Evolutionary conservation across 2,888 invertebrate species (phyloP).

Genomic region (Pelosia muscerda): DNA sequence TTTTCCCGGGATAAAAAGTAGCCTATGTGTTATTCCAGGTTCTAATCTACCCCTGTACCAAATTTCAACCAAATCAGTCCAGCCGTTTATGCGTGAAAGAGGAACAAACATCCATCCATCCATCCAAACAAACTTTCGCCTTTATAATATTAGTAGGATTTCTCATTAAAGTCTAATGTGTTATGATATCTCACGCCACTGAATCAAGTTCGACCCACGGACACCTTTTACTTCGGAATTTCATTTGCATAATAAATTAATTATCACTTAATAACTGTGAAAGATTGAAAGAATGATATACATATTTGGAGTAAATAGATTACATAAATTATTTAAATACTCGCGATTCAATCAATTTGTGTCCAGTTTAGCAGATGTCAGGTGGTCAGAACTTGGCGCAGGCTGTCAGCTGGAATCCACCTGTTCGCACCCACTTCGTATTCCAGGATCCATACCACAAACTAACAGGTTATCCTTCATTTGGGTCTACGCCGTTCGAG

Average conservation of each 20-base stretch:
- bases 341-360: background rate
- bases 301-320: constrained; percentile 2
- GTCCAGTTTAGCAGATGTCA: background rate
- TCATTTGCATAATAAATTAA: constrained; percentile 1
- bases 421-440: no score
- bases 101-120: no score
- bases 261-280: constrained; percentile 2
- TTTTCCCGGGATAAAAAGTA: no score
- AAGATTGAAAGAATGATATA: background rate
- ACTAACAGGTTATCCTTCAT: background rate
- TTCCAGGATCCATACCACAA: background rate
- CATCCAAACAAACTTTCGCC: no score
- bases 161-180: background rate
- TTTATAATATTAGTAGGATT: no score
- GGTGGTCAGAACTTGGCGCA: background rate
- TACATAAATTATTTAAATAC: background rate
- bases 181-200: background rate
- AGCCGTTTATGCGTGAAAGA: no score
- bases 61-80: no score
- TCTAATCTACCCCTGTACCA: no score
- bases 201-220: background rate
- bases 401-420: background rate
- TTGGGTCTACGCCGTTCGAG: no score
- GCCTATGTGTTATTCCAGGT: no score
- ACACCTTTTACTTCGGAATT: background rate